Evolutionary conservation across 2,797 vertebrate species (phyloP).

Genomic region (Chanos chanos): DNA sequence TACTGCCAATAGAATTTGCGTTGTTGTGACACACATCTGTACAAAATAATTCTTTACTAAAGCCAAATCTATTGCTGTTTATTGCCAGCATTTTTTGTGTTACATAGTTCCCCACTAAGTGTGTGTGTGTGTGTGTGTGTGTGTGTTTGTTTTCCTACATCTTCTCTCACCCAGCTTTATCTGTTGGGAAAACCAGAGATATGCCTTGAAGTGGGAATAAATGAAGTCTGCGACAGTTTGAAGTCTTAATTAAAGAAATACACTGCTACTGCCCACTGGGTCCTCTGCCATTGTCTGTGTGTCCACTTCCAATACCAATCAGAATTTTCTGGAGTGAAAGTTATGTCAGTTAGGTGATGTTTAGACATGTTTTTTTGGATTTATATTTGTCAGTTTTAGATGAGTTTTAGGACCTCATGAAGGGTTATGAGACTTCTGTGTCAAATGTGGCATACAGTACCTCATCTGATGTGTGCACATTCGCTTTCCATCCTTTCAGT

Average conservation of each 20-base stretch:
- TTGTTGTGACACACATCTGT: slow-evolving; percentile 32
- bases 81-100: slow-evolving; percentile 6
- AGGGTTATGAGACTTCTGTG: no score
- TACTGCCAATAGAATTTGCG: slow-evolving; percentile 67
- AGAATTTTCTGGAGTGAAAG: not conserved
- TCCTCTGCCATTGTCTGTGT: slow-evolving; percentile 3
- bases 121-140: slow-evolving; percentile 11
- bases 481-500: not conserved
- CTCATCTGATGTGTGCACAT: not conserved
- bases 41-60: slow-evolving; percentile 35
- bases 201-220: slow-evolving; percentile 57
- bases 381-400: not conserved
- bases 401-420: no score
- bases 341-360: not conserved
- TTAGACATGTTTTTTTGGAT: slow-evolving; percentile 4
- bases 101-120: slow-evolving; percentile 1
- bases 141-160: no score
- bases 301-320: no score
- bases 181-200: slow-evolving; percentile 43
- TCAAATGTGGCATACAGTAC: not conserved
- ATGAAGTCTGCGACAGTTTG: slow-evolving; percentile 31
- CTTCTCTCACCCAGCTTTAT: slow-evolving; percentile 13
- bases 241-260: slow-evolving; percentile 21
- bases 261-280: slow-evolving; percentile 21
- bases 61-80: slow-evolving; percentile 56